These are phyloP conservation scores for Dolichoris vasculosae DNA, from an alignment of 1,140 invertebrate genomes.

Conservation along the genomic window DNA sequence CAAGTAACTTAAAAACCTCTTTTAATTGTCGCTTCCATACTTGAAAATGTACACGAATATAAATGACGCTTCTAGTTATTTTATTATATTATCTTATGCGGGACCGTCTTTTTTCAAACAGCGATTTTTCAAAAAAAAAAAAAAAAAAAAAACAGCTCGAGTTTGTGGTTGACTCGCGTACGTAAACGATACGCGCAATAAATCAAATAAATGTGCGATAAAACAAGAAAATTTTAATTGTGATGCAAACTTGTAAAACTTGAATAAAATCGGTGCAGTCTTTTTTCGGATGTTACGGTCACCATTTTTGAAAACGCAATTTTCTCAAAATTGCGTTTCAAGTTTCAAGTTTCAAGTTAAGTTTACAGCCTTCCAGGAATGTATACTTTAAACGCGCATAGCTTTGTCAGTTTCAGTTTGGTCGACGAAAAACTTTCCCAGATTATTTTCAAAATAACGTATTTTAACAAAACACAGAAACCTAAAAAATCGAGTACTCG, in stretches of 20 bases:
- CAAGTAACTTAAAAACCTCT: not conserved
- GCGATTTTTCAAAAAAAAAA: no score
- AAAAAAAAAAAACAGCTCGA: no score
- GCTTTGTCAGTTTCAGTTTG: not conserved
- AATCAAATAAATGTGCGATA: no score
- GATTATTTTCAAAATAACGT: not conserved
- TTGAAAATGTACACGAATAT: not conserved
- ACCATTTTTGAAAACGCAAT: not conserved
- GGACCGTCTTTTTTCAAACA: no score
- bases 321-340: not conserved
- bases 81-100: no score
- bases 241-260: not conserved
- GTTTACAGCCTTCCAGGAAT: conserved; percentile 5
- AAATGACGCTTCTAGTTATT: no score
- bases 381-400: not conserved
- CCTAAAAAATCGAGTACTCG: not conserved
- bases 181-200: not conserved
- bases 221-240: not conserved
- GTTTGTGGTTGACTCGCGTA: not conserved
- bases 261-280: not conserved
- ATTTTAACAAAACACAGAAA: not conserved
- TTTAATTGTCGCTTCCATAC: not conserved
- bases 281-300: not conserved
- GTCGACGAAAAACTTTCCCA: not conserved
- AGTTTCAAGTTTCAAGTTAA: conserved; percentile 8